Base-by-base conservation (phyloP, 2,888 invertebrate genomes). In the Cephus nigrinus region DNA sequence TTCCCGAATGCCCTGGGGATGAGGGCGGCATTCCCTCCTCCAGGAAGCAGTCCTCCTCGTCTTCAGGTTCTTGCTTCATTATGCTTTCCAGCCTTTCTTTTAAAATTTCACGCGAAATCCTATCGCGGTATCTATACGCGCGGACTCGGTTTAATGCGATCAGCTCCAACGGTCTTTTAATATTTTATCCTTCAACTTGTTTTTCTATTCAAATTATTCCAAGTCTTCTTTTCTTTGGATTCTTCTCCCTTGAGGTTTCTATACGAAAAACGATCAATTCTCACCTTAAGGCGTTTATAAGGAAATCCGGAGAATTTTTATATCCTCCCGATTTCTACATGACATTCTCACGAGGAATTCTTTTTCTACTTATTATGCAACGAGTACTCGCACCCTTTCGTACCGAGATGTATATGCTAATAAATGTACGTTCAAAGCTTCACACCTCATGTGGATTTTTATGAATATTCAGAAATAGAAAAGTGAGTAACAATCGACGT, bases 41-140 rank as follows among this genome's bases (percentile, higher is more conserved):
- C 80, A 88, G 77, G 69, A 85, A 90, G 68, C 86, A 88, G 31
- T 90, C 89, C 23, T 90, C 90, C 68, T 89, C 90, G 78, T 88
- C 88, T 30, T 90, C 90, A 73, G 90, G 90, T 74, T 91, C 91
- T 79, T 90, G 90, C 81, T 91, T 91, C 90, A 91, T 89, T 73
- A 85, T 76, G 30, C 81, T 80, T 77, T 85, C 85, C 79, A 86
- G 76, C 76, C 81, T 83, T 73, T 80, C 80, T 71, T 78, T 72
- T 35, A 78, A 68, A 55, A 78, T 78, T 36, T 78, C 75, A 78
- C 78, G 75, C 78, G 78, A 78, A 78, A 78, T 78, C 55, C 55
- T 55, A 55, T 55, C 23, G 23, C 9, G 55, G 23, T 55, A 55
- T 55, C 55, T 55, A 55, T 82, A 84, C 69, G 35, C 12, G 81